These are phyloP conservation scores for Peromyscus californicus DNA, from an alignment of 2,113 vertebrate genomes.

Conservation along the genomic window DNA sequence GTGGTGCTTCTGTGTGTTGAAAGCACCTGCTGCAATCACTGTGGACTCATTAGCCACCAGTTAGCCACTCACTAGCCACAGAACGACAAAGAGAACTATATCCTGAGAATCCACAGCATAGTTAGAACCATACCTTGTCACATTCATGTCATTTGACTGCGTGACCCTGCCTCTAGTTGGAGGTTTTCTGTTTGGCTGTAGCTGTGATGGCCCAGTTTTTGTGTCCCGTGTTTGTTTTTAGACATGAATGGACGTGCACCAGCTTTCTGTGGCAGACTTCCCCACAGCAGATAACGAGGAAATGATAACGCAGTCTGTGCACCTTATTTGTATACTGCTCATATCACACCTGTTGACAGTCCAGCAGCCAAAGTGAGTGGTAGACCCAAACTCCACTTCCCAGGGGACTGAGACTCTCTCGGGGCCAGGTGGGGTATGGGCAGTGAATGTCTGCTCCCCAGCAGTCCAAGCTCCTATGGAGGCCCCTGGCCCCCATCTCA, in stretches of 20 bases:
- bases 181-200: background rate
- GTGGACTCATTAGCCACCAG: rapidly evolving
- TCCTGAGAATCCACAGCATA: background rate
- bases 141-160: no score
- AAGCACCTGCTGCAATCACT: no score
- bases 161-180: background rate
- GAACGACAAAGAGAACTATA: background rate
- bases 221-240: no score
- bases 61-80: no score
- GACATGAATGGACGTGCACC: rapidly evolving
- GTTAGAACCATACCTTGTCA: background rate
- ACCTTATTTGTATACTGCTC: background rate
- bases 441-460: rapidly evolving
- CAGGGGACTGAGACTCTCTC: rapidly evolving
- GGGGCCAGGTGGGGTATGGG: rapidly evolving
- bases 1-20: rapidly evolving
- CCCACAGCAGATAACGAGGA: rapidly evolving
- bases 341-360: background rate
- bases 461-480: rapidly evolving
- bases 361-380: background rate
- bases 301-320: background rate
- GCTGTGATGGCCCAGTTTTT: rapidly evolving
- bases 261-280: rapidly evolving
- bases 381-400: rapidly evolving
- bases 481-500: background rate